Conservation (phyloP, 2,113 vertebrate species). For the Dinomys branickii region DNA sequence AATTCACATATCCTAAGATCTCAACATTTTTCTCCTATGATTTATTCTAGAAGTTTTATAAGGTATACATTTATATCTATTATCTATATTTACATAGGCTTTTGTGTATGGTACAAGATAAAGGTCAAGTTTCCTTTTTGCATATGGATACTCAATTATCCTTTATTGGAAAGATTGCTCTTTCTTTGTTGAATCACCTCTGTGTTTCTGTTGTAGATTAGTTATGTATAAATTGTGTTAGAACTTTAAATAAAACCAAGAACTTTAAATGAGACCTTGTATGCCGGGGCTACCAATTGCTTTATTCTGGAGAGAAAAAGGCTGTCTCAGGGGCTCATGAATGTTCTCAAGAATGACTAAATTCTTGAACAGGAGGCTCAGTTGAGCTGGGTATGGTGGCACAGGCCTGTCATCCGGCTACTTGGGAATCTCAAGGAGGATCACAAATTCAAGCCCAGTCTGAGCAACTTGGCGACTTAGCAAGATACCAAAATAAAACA, state of each 20-base stretch:
- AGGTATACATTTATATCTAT: background rate
- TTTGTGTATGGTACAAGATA: background rate
- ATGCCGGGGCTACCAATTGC: background rate
- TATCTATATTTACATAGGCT: slow-evolving; percentile 5
- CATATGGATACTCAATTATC: background rate
- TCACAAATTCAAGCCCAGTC: background rate
- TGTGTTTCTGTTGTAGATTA: slow-evolving; percentile 2
- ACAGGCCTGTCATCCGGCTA: background rate
- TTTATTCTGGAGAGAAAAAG: background rate
- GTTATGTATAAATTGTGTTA: background rate
- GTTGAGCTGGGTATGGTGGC: background rate
- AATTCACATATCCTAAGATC: background rate
- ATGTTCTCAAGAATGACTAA: background rate
- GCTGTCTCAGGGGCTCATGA: background rate
- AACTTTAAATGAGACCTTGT: slow-evolving; percentile 18
- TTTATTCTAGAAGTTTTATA: background rate
- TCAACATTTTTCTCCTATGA: background rate
- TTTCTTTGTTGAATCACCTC: slow-evolving; percentile 9
- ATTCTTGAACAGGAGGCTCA: slow-evolving; percentile 6
- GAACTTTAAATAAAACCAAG: background rate
- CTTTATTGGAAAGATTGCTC: background rate
- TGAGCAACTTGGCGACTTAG: background rate
- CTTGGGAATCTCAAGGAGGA: background rate
- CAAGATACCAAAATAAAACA: background rate
- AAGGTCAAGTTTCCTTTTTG: background rate